Evolutionary conservation across 1,140 invertebrate species (phyloP), one percentile per base, ranked within the genome.

Genomic region (Chironomus striatipennis): DNA sequence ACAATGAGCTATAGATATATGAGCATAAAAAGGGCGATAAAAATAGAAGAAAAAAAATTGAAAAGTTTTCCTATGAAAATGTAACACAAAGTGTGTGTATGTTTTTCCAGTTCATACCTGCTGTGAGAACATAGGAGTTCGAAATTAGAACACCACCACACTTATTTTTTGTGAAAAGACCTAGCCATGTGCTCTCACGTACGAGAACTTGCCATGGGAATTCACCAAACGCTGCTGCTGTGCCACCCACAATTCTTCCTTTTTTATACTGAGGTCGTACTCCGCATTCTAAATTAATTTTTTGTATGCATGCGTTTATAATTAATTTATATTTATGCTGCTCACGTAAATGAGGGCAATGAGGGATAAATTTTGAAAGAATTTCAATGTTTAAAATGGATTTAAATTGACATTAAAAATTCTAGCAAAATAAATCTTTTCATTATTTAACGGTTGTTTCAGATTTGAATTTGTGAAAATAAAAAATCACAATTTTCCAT

Each of bases 141-240:
- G 91, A 93, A 77, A 95, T 94, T 3, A 97, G 86, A 0, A 97
- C 95, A 43, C 95, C 95, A 10, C 95, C 95, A 80, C 95, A 97
- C 83, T 97, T 97, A 81, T 97, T 96, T 82, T 97, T 97, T n/a
- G 94, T 95, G 81, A 96, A 96, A 0, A 97, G 86, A 2, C 95
- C 95, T 57, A 97, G 84, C 94, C 94, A 97, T 0, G 94, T 95
- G 7, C 93, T 91, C 82, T 97, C 95, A 74, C 93, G 87, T 0
- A 97, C 92, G 18, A 97, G 83, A 2, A 95, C 94, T 81, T 97
- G 94, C 95, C 95, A 97, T 0, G 95, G 95, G 89, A 92, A 97
- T 81, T 93, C 90, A 7, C 94, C 95, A 78, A 95, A 95, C 0
- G 85, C 86, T 6, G 93, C 89, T 74, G 90, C 90, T 82, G 93